These are phyloP conservation scores for Aproaerema taeniolella DNA, from an alignment of 2,888 invertebrate species.

Conservation along the genomic window DNA sequence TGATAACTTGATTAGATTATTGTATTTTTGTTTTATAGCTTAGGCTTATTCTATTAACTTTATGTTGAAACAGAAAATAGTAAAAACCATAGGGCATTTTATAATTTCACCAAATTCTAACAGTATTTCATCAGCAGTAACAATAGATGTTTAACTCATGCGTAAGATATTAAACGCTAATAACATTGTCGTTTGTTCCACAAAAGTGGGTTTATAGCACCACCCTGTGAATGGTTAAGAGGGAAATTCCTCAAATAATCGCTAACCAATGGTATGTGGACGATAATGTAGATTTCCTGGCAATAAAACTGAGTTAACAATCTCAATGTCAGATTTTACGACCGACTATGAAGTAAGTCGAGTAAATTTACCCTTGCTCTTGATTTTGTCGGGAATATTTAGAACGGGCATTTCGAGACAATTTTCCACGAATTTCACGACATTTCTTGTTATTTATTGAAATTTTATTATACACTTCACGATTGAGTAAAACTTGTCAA, in stretches of 20 bases:
- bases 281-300: slow-evolving; percentile 55
- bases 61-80: too few relatives aligned
- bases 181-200: too few relatives aligned
- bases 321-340: slow-evolving; percentile 69
- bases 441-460: not conserved
- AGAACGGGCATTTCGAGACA: slow-evolving; percentile 29
- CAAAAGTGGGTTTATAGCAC: too few relatives aligned
- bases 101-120: too few relatives aligned
- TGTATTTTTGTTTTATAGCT: too few relatives aligned
- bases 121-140: too few relatives aligned
- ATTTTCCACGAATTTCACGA: slow-evolving; percentile 7
- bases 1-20: too few relatives aligned
- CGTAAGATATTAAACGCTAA: too few relatives aligned
- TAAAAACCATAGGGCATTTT: too few relatives aligned
- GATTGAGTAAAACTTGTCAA: too few relatives aligned
- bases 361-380: slow-evolving; percentile 8
- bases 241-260: slow-evolving; percentile 37
- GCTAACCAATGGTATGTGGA: slow-evolving; percentile 40
- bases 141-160: too few relatives aligned
- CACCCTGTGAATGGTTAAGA: not conserved
- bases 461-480: not conserved
- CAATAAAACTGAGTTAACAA: slow-evolving; percentile 60
- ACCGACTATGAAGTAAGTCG: slow-evolving; percentile 46
- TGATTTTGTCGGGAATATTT: slow-evolving; percentile 30
- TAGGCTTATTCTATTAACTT: too few relatives aligned